Base-by-base conservation (phyloP, 2,797 vertebrate species). In the Lepus oiostolus region DNA sequence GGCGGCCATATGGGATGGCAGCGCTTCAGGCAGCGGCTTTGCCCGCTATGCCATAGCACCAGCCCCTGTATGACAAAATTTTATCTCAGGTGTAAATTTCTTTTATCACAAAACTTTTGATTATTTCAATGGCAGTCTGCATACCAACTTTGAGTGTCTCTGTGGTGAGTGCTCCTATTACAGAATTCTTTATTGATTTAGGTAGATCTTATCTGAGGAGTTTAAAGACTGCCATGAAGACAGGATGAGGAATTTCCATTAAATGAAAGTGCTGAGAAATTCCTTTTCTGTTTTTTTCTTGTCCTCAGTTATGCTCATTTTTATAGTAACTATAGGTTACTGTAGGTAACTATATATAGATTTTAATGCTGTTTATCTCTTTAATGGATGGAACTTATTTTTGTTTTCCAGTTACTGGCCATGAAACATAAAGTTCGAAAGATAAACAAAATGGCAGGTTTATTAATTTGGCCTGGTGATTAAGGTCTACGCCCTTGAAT, bases 371-470 rank as follows among this genome's bases (percentile, higher is more conserved):
- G 24, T 52, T 84, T 32, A 30, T 24, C 24, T 38, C 7, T 93
- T 88, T 47, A 93, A 88, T 91, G 58, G 68, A 24, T 90, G 68
- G 79, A 88, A 72, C 35, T 93, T 92, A 68, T 7, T 54, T 85
- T 85, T 79, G 26, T 89, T 96, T 91, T 85, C 63, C 7, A 88
- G 16, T 80, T 71, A 52, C 32, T 92, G 74, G 52, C 28, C 30
- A 79, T 77, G 68, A 86, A 96, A 85, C 60, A 42, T 63, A 68
- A 95, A 88, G 54, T 90, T 92, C 75, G 75, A 84, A 81, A 95
- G 65, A 76, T n/a, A 94, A 47, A 52, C 10, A 82, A 52, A 87
- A 38, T 12, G 5, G 65, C 5, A 94, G 52, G 21, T 42, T 92
- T 60, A 70, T 72, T 84, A 52, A 79, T 77, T 93, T 93, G 80